Conservation (phyloP, 2,888 invertebrate species). For the Tetragonisca angustula region DNA sequence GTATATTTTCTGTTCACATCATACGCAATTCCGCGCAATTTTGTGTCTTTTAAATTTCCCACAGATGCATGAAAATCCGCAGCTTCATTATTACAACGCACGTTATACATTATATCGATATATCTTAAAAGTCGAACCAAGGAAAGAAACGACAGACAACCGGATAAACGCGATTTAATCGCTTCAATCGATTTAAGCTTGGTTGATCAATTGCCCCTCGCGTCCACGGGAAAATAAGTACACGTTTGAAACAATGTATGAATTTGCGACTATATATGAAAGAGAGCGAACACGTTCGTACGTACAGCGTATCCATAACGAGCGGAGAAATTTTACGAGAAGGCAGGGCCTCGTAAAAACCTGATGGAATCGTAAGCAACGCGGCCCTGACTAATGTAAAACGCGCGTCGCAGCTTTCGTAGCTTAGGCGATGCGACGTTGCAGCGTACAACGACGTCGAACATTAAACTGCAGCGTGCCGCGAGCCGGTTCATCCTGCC, state of each 20-base stretch:
- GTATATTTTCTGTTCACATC: no score
- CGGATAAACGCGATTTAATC: no score
- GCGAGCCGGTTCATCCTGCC: slow-evolving; percentile 48
- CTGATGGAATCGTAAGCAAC: slow-evolving; percentile 9
- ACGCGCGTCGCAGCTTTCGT: slow-evolving; percentile 38
- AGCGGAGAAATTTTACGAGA: slow-evolving; percentile 25
- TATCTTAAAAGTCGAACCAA: neutral
- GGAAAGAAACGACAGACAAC: neutral
- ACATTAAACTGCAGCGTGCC: slow-evolving; percentile 51
- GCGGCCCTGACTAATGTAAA: slow-evolving; percentile 31
- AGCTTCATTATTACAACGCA: no score
- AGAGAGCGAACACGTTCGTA: neutral
- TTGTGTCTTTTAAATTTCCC: no score
- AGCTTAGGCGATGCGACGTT: slow-evolving; percentile 38
- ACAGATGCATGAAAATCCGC: no score
- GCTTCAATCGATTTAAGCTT: neutral
- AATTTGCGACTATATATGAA: slow-evolving; percentile 1
- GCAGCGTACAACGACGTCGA: slow-evolving; percentile 30
- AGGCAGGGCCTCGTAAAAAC: slow-evolving; percentile 9
- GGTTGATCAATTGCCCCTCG: neutral
- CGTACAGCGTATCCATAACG: neutral
- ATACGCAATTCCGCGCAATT: no score
- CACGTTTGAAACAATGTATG: no score
- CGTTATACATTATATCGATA: no score
- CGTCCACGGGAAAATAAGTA: neutral